Conservation (phyloP, 35 echinoderm and acorn worm genomes). For the Apostichopus parvimensis region DNA sequence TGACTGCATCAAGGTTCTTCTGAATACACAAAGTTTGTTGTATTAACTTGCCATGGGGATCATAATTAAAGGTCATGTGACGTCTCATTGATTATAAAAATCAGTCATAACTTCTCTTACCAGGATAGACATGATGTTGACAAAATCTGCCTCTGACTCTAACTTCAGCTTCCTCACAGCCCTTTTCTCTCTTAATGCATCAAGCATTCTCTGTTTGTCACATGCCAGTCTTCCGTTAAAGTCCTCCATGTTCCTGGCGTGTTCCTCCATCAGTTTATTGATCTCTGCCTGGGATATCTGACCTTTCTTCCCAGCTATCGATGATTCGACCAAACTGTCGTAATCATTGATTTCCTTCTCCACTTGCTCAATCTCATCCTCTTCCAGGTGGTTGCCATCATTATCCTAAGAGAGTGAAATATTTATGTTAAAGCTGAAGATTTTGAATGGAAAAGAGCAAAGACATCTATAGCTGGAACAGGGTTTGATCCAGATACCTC, state of each 20-base stretch:
- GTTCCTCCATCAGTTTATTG: constrained; percentile 61
- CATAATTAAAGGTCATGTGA: too few relatives aligned
- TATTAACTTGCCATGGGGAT: too few relatives aligned
- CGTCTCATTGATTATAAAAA: too few relatives aligned
- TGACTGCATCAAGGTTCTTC: too few relatives aligned
- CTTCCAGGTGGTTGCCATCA: constrained; percentile 25
- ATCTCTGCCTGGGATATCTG: constrained; percentile 64
- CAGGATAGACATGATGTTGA: constrained; percentile 32
- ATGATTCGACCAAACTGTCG: constrained; percentile 29
- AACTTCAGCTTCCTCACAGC: constrained; percentile 34
- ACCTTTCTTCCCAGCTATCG: constrained; percentile 56
- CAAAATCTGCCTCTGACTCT: constrained; percentile 42
- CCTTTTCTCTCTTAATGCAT: constrained; percentile 1
- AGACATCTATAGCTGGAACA: too few relatives aligned
- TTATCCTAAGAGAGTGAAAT: constrained; percentile 31
- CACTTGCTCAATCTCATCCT: constrained; percentile 66
- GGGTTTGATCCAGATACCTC: too few relatives aligned
- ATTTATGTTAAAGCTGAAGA: background rate
- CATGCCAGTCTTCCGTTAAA: constrained; percentile 55
- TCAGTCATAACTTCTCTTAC: background rate
- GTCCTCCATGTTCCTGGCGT: constrained; percentile 67
- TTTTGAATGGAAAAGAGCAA: too few relatives aligned
- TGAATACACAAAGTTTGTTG: too few relatives aligned
- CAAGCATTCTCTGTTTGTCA: constrained; percentile 55
- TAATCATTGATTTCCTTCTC: constrained; percentile 59